Percentiles rank a stretch among this genome's conserved stretches.
Evolutionary conservation across 2,797 vertebrate genomes (phyloP).

Genomic region (Pantherophis vulpinus): DNA sequence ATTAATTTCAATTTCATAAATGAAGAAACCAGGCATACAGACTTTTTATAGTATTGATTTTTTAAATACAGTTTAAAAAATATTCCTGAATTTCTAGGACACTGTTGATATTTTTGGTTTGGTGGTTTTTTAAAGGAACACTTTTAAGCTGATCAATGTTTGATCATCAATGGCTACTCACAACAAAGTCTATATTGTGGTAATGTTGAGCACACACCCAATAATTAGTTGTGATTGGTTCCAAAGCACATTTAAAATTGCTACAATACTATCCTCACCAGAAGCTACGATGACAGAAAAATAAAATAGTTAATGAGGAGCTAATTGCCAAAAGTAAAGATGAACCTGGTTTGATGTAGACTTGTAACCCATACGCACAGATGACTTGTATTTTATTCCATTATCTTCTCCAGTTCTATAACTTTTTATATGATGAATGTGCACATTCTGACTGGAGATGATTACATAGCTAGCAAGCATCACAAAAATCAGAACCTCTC

Average conservation of each 20-base stretch:
- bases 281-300: background rate
- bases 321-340: background rate
- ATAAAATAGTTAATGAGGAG: background rate
- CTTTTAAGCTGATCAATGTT: background rate
- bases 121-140: background rate
- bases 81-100: background rate
- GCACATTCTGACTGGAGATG: background rate
- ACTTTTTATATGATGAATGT: background rate
- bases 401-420: background rate
- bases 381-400: background rate
- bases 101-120: background rate
- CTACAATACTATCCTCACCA: background rate
- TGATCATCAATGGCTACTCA: background rate
- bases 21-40: background rate
- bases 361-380: background rate
- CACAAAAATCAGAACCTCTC: background rate
- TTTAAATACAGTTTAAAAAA: background rate
- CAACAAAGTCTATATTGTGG: background rate
- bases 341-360: background rate
- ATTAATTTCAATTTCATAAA: background rate
- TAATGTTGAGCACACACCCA: background rate
- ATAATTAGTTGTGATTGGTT: background rate
- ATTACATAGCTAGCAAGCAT: background rate
- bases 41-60: background rate
- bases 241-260: background rate